These are phyloP conservation scores for Esox masquinongy DNA, from an alignment of 2,797 vertebrate species.

Conservation along the genomic window DNA sequence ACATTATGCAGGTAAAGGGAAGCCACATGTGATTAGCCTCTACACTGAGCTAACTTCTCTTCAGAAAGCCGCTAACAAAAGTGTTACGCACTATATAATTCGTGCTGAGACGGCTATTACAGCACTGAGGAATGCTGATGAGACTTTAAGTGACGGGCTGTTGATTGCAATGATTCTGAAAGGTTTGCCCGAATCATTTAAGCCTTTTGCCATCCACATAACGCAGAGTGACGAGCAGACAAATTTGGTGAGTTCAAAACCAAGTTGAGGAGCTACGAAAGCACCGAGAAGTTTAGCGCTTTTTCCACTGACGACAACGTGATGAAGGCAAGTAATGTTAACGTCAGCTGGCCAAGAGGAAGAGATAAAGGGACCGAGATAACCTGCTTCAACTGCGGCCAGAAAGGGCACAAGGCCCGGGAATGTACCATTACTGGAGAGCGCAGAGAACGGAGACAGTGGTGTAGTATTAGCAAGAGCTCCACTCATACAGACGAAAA, in stretches of 20 bases:
- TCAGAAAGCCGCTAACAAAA: too few relatives aligned
- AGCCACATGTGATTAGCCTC: too few relatives aligned
- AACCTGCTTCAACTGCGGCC: conserved; percentile 24
- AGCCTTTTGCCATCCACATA: conserved; percentile 22
- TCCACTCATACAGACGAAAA: conserved; percentile 9
- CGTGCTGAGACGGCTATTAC: too few relatives aligned
- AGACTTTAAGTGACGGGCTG: too few relatives aligned
- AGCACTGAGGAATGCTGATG: conserved; percentile 1
- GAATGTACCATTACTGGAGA: background rate
- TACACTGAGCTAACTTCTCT: too few relatives aligned
- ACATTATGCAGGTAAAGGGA: too few relatives aligned
- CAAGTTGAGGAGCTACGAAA: conserved; percentile 19
- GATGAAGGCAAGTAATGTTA: conserved; percentile 7
- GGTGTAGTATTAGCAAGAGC: conserved; percentile 14
- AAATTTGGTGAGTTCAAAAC: conserved; percentile 30
- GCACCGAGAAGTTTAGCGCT: conserved; percentile 4
- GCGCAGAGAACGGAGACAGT: background rate
- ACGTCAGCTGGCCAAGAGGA: too few relatives aligned
- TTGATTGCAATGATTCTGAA: too few relatives aligned
- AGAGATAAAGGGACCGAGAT: conserved; percentile 1
- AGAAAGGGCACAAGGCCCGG: conserved; percentile 16
- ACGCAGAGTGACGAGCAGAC: conserved; percentile 2
- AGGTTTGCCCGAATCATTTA: conserved; percentile 15
- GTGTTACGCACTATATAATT: too few relatives aligned
- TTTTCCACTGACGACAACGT: background rate